Conservation (phyloP, 2,113 vertebrate genomes). For the Istiophorus platypterus region DNA sequence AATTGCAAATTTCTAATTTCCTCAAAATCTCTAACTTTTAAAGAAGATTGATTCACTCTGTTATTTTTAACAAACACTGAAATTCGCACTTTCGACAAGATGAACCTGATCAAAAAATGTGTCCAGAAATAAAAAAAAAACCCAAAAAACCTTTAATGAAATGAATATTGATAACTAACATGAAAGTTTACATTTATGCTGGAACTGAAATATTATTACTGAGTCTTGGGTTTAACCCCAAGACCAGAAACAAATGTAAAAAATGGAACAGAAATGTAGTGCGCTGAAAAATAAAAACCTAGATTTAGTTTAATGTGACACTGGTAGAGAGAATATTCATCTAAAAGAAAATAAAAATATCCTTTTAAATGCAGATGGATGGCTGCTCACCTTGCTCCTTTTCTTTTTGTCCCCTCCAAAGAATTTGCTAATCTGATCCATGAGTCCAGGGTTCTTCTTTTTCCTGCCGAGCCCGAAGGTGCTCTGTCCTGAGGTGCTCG, state of each 20-base stretch:
- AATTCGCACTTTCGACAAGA: too few relatives aligned
- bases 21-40: too few relatives aligned
- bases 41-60: too few relatives aligned
- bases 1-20: neutral
- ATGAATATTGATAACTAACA: neutral
- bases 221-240: neutral
- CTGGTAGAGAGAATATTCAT: too few relatives aligned
- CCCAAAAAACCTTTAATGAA: neutral
- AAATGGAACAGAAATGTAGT: neutral
- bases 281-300: neutral
- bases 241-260: neutral
- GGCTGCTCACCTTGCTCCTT: constrained; percentile 93
- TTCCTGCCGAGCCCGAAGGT: constrained; percentile 88
- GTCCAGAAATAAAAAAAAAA: too few relatives aligned
- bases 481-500: constrained; percentile 93
- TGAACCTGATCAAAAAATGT: too few relatives aligned
- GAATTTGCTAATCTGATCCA: constrained; percentile 95
- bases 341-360: neutral
- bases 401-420: constrained; percentile 95
- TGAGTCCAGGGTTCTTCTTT: constrained; percentile 91
- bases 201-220: neutral
- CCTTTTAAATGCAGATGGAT: neutral
- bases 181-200: neutral
- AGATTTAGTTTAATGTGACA: neutral
- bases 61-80: too few relatives aligned